These are phyloP conservation scores for Galerucella calmariensis DNA, from an alignment of 2,888 invertebrate genomes.

Conservation along the genomic window DNA sequence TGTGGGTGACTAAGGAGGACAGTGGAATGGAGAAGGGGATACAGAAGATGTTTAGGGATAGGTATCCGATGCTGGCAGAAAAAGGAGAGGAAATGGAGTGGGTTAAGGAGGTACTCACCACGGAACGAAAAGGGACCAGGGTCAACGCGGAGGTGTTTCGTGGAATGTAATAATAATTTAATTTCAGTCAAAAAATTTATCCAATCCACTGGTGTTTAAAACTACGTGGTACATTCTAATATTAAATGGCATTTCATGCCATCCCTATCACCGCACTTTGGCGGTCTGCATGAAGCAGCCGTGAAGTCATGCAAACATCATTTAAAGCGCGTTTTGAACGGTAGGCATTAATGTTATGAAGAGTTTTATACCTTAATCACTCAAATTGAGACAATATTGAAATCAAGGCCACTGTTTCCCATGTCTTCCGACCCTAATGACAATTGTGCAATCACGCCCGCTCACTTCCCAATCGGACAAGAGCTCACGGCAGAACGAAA, in stretches of 20 bases:
- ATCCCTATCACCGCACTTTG: constrained; percentile 26
- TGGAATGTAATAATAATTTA: neutral
- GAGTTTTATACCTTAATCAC: constrained; percentile 47
- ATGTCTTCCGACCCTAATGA: constrained; percentile 7
- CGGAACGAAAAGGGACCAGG: no score
- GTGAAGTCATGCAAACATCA: constrained; percentile 24
- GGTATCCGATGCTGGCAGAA: no score
- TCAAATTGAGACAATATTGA: constrained; percentile 50
- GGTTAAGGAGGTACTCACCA: no score
- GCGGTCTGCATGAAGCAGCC: constrained; percentile 24
- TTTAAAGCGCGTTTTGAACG: constrained; percentile 19
- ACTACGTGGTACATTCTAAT: neutral
- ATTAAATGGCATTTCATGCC: constrained; percentile 34
- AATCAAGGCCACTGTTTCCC: constrained; percentile 49
- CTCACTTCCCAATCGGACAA: constrained; percentile 38
- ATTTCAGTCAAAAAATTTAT: neutral
- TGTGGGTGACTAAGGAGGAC: no score
- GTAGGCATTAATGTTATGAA: no score
- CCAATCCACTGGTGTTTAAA: neutral
- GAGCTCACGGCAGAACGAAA: constrained; percentile 28
- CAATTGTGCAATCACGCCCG: constrained; percentile 37
- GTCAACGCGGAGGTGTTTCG: no score
- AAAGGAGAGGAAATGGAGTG: no score
- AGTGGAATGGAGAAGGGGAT: no score
- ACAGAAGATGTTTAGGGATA: no score